Percentiles rank a stretch among this genome's conserved stretches.
Evolutionary conservation across 2,797 vertebrate species (phyloP).

Genomic region (Oryzias dopingdopingensis): DNA sequence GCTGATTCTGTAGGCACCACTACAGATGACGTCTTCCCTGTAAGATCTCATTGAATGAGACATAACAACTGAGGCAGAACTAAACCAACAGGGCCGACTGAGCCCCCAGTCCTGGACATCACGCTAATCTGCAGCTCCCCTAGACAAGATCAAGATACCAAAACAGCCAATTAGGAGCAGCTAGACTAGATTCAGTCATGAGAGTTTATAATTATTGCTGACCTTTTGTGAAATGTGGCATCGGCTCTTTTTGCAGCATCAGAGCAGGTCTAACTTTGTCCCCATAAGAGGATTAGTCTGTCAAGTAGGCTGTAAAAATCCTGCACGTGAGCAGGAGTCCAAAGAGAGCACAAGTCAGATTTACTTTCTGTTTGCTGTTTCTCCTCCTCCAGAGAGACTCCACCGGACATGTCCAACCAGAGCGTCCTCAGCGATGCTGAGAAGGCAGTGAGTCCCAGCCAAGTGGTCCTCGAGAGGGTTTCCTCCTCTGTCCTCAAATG

Average conservation of each 20-base stretch:
- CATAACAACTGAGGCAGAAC: too few relatives aligned
- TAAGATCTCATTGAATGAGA: too few relatives aligned
- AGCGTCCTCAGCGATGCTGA: conserved; percentile 78
- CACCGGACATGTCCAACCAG: conserved; percentile 89
- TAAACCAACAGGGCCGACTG: too few relatives aligned
- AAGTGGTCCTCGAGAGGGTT: conserved; percentile 71
- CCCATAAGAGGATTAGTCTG: conserved; percentile 58
- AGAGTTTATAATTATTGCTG: too few relatives aligned
- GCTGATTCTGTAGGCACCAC: too few relatives aligned
- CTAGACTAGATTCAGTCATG: too few relatives aligned
- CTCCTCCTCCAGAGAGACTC: conserved; percentile 82
- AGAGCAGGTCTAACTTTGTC: conserved; percentile 38
- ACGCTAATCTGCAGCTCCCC: too few relatives aligned
- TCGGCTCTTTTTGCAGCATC: background rate
- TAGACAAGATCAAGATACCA: too few relatives aligned
- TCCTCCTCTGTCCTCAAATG: conserved; percentile 81
- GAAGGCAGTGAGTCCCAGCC: conserved; percentile 67
- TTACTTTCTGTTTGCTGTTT: conserved; percentile 5
- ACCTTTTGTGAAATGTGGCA: too few relatives aligned
- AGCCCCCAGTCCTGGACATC: too few relatives aligned
- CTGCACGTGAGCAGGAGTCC: conserved; percentile 16
- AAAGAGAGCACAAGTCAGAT: conserved; percentile 19
- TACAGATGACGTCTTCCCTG: too few relatives aligned
- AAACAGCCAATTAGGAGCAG: too few relatives aligned
- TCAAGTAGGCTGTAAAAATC: conserved; percentile 24